phyloP scores from a whole-genome alignment of 2,888 invertebrate species.

The Pseudococcus viburni region DNA sequence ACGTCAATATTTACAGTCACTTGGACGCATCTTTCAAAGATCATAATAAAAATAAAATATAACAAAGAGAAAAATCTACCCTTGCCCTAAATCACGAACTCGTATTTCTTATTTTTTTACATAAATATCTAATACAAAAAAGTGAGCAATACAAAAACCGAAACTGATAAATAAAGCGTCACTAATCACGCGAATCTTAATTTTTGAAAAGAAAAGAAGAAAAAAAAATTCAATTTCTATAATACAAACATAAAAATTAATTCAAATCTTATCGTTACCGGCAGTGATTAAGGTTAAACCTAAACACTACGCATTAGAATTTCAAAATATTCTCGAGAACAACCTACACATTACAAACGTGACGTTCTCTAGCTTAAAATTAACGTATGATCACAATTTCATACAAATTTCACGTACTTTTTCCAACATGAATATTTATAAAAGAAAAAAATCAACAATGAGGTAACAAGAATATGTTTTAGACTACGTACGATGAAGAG shows the following conservation, averaged over 20 bases:
- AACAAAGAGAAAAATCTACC: slow-evolving; percentile 17
- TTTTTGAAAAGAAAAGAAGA: neutral
- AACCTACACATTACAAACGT: neutral
- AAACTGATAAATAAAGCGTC: neutral
- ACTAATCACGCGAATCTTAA: neutral
- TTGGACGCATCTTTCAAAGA: neutral
- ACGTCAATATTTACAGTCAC: neutral
- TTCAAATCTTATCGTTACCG: slow-evolving; percentile 8
- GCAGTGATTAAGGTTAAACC: slow-evolving; percentile 46
- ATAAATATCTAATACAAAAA: neutral
- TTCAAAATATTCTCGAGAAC: slow-evolving; percentile 1
- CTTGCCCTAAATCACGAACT: neutral
- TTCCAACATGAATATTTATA: slow-evolving; percentile 8
- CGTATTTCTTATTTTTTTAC: neutral
- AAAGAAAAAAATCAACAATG: neutral
- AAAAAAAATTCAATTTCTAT: neutral
- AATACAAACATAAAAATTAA: neutral
- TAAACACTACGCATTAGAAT: slow-evolving; percentile 49
- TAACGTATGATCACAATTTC: slow-evolving; percentile 42
- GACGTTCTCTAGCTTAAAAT: neutral
- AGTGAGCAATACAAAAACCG: neutral
- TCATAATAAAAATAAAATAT: neutral
- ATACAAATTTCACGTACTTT: neutral
- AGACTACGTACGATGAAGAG: neutral
- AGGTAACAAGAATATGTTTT: neutral